These are phyloP conservation scores for Diogma glabrata DNA, from an alignment of 2,888 invertebrate genomes.

Conservation along the genomic window DNA sequence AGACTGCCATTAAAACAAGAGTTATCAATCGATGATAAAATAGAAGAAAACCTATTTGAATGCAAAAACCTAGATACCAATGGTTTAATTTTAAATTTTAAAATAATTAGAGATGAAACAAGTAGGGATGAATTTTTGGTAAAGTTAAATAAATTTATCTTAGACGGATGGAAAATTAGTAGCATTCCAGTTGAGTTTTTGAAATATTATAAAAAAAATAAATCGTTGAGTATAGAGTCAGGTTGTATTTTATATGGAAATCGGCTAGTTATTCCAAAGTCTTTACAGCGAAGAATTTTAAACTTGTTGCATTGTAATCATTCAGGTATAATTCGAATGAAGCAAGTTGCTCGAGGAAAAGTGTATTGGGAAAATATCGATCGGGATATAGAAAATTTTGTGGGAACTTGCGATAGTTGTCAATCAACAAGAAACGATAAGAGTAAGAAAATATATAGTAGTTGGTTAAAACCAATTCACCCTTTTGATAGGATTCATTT, in stretches of 20 bases:
- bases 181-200: background rate
- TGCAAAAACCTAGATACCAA: background rate
- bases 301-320: constrained; percentile 1
- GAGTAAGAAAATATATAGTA: background rate
- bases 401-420: background rate
- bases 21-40: background rate
- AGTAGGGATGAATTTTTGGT: background rate
- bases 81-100: no score
- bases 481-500: constrained; percentile 13
- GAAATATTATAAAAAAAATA: background rate
- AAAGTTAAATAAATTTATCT: background rate
- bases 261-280: background rate
- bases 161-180: background rate
- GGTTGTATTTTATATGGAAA: background rate
- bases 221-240: background rate
- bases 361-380: constrained; percentile 4
- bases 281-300: background rate
- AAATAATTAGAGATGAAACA: no score
- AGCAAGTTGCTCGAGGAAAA: background rate
- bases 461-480: background rate
- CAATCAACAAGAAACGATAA: no score
- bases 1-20: constrained; percentile 16
- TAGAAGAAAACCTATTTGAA: background rate
- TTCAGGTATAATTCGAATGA: constrained; percentile 9
- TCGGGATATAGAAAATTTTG: constrained; percentile 8